phyloP scores from a whole-genome alignment of 2,797 vertebrate species.

The Bovichtus diacanthus region DNA sequence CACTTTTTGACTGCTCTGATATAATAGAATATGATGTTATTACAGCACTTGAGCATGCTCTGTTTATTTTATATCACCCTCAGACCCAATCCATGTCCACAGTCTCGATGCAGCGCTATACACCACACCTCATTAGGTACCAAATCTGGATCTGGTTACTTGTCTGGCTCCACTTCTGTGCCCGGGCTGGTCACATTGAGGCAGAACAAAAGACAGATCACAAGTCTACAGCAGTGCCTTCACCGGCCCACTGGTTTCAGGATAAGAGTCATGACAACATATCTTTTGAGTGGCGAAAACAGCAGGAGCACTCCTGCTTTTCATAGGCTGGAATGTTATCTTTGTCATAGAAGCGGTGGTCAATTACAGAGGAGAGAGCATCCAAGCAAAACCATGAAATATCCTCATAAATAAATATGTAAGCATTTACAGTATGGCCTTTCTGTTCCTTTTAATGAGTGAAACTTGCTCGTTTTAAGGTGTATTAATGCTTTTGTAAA shows the following conservation, averaged over 20 bases:
- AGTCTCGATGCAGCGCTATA: constrained; percentile 25
- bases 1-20: constrained; percentile 19
- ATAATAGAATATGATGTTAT: constrained; percentile 52
- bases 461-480: background rate
- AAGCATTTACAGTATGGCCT: background rate
- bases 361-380: constrained; percentile 13
- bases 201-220: constrained; percentile 33
- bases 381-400: constrained; percentile 24
- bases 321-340: constrained; percentile 34
- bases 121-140: constrained; percentile 70
- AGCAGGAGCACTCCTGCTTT: constrained; percentile 3
- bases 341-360: constrained; percentile 11
- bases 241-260: constrained; percentile 37
- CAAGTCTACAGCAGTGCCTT: constrained; percentile 16
- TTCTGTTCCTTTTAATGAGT: background rate
- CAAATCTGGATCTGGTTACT: constrained; percentile 61
- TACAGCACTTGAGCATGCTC: constrained; percentile 34
- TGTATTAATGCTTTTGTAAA: background rate
- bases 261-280: constrained; percentile 37
- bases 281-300: constrained; percentile 25
- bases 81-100: constrained; percentile 42
- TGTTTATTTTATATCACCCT: constrained; percentile 65
- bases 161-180: constrained; percentile 43
- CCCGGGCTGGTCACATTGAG: constrained; percentile 32
- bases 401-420: no score